phyloP scores from a whole-genome alignment of 2,888 invertebrate species.

The Patella caerulea region DNA sequence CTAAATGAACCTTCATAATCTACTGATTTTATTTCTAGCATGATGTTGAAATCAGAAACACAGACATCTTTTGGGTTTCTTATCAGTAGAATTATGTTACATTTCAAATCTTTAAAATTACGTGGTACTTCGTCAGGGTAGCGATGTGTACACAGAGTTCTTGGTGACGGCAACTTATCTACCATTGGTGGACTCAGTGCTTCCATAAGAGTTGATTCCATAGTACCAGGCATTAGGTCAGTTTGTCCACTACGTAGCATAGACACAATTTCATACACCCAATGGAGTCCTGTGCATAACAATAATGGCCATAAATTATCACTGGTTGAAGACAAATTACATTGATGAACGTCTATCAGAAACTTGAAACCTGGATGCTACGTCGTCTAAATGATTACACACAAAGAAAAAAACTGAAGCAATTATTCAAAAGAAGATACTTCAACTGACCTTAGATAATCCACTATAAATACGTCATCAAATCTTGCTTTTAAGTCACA shows the following conservation, averaged over 20 bases:
- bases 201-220: background rate
- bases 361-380: too few relatives aligned
- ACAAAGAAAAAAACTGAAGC: too few relatives aligned
- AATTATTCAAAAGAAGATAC: too few relatives aligned
- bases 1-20: background rate
- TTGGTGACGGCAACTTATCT: background rate
- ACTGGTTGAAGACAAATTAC: too few relatives aligned
- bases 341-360: too few relatives aligned
- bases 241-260: background rate
- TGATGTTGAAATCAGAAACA: background rate
- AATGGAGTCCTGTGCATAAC: background rate
- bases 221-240: background rate
- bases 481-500: too few relatives aligned
- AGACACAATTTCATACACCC: background rate
- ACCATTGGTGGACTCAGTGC: background rate
- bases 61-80: background rate
- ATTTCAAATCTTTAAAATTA: background rate
- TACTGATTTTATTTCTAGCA: background rate
- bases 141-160: background rate
- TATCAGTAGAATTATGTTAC: background rate
- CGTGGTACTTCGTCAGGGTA: background rate
- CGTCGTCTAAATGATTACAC: too few relatives aligned
- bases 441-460: too few relatives aligned
- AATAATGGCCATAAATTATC: too few relatives aligned
- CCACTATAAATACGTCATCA: too few relatives aligned